A percentile compares a stretch with the other conserved stretches of the same genome.
These are phyloP conservation scores for Myodes glareolus DNA, from an alignment of 2,113 vertebrate genomes.

Conservation along the genomic window DNA sequence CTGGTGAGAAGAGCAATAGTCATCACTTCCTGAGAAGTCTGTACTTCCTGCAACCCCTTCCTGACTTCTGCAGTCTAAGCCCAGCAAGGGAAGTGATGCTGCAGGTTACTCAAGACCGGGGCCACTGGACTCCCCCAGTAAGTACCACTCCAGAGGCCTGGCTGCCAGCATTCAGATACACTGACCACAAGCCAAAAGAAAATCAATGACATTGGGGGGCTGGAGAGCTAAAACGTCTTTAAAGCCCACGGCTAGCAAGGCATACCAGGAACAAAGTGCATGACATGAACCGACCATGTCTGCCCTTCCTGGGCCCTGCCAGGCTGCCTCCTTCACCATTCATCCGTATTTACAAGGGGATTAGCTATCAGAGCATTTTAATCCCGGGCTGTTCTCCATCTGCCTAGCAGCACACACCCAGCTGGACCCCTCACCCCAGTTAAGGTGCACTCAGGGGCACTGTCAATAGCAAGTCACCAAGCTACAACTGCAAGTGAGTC, in stretches of 20 bases:
- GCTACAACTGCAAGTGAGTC: not conserved
- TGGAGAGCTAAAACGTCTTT: not conserved
- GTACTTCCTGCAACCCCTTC: slow-evolving; percentile 67
- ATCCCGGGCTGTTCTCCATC: not conserved
- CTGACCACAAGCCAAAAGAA: not conserved
- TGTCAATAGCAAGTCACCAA: too few species aligned
- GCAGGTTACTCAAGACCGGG: not conserved
- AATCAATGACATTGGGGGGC: accelerated
- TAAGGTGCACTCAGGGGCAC: not conserved
- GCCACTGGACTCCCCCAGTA: not conserved
- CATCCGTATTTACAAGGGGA: not conserved
- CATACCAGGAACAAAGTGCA: not conserved
- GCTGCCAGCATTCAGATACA: not conserved
- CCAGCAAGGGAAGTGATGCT: slow-evolving; percentile 30
- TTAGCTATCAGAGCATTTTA: not conserved
- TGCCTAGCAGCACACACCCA: not conserved
- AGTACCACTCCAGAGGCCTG: not conserved
- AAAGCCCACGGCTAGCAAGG: too few species aligned
- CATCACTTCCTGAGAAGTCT: slow-evolving; percentile 73
- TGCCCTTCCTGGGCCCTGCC: not conserved
- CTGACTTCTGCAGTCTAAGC: slow-evolving; percentile 33
- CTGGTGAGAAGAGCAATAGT: slow-evolving; percentile 33
- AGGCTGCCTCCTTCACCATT: not conserved
- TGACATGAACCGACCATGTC: not conserved
- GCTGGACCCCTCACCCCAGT: not conserved